phyloP scores from a whole-genome alignment of 2,888 invertebrate species.

The Drosophila macrothrix region DNA sequence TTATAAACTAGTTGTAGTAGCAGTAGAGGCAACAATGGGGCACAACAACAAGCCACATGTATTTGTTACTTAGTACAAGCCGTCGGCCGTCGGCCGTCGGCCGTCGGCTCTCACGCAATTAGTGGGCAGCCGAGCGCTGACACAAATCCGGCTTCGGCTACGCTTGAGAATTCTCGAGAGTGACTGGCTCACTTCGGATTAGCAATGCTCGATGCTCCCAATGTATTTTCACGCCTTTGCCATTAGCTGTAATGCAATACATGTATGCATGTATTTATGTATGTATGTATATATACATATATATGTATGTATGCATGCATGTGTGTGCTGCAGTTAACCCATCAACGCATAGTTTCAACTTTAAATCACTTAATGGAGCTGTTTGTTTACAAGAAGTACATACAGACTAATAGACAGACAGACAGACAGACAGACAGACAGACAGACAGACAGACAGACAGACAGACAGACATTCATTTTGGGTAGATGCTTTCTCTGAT shows the following conservation, averaged over 20 bases:
- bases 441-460: neutral
- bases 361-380: constrained; percentile 78
- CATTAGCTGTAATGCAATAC: constrained; percentile 36
- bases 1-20: constrained; percentile 62
- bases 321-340: constrained; percentile 50
- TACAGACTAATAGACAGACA: no score
- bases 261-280: neutral
- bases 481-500: constrained; percentile 65
- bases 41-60: constrained; percentile 44
- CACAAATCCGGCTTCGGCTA: constrained; percentile 57
- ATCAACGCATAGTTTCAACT: constrained; percentile 69
- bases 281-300: neutral
- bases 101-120: constrained; percentile 71
- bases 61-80: constrained; percentile 50
- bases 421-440: constrained; percentile 9
- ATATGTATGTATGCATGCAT: no score
- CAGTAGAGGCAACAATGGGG: constrained; percentile 56
- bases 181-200: constrained; percentile 15
- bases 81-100: constrained; percentile 36
- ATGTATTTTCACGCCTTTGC: constrained; percentile 17
- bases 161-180: constrained; percentile 45
- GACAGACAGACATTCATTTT: constrained; percentile 30
- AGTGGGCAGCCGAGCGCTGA: constrained; percentile 47
- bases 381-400: constrained; percentile 60
- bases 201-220: constrained; percentile 19